Evolutionary conservation across 2,113 vertebrate genomes (phyloP).

Genomic region (Nothobranchius furzeri): DNA sequence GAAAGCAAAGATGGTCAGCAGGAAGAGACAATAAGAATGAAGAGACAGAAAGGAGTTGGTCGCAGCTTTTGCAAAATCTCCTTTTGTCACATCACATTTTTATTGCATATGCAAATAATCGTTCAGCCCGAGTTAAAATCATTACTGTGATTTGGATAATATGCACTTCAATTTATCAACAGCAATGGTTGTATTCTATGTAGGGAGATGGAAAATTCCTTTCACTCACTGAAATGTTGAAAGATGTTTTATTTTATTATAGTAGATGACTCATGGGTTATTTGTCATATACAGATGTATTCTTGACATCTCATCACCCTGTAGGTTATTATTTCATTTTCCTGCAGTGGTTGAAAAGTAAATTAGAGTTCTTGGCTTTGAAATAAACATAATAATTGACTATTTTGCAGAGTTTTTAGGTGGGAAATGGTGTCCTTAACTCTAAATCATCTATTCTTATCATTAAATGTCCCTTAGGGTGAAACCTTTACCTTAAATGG

Average conservation of each 20-base stretch:
- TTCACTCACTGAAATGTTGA: neutral
- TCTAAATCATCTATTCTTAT: too few relatives aligned
- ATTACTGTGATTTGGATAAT: neutral
- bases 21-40: too few relatives aligned
- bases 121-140: neutral
- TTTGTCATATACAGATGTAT: conserved; percentile 44
- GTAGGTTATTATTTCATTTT: conserved; percentile 29
- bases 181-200: conserved; percentile 2
- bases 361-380: conserved; percentile 27
- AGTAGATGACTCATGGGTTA: conserved; percentile 22
- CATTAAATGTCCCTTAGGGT: too few relatives aligned
- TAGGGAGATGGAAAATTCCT: neutral
- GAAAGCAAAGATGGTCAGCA: too few relatives aligned
- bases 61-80: too few relatives aligned
- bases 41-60: too few relatives aligned
- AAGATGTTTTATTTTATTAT: conserved; percentile 35
- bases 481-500: too few relatives aligned
- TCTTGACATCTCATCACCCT: conserved; percentile 50
- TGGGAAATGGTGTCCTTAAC: neutral
- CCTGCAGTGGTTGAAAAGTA: conserved; percentile 19
- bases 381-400: conserved; percentile 3
- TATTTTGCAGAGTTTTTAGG: neutral
- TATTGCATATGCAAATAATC: too few relatives aligned
- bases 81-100: too few relatives aligned
- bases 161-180: conserved; percentile 1